Conservation (phyloP, 2,888 invertebrate genomes). For the Euspilapteryx auroguttella region DNA sequence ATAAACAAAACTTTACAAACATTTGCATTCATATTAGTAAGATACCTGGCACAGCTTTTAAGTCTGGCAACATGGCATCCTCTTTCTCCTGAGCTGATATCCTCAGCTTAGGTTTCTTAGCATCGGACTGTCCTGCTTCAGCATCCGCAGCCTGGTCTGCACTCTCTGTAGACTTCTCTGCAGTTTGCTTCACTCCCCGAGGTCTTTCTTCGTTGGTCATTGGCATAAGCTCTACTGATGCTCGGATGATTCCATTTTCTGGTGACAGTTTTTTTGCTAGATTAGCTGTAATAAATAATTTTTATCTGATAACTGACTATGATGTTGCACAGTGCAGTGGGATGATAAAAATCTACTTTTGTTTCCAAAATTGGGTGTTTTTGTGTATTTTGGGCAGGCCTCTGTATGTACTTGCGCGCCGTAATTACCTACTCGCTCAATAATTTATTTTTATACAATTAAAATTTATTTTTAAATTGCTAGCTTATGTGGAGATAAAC, state of each 20-base stretch:
- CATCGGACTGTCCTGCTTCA: neutral
- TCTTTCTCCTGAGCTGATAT: slow-evolving; percentile 64
- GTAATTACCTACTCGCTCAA: too few species aligned
- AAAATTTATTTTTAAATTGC: too few species aligned
- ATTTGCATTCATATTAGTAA: too few species aligned
- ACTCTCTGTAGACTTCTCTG: slow-evolving; percentile 16
- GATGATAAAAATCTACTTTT: too few species aligned
- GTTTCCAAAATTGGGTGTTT: too few species aligned
- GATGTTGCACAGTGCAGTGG: too few species aligned
- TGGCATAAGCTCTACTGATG: slow-evolving; percentile 78
- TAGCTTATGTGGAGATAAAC: too few species aligned
- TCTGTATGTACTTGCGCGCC: too few species aligned
- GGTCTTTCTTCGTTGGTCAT: slow-evolving; percentile 72
- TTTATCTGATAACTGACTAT: too few species aligned
- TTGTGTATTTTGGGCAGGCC: too few species aligned
- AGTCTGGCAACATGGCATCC: slow-evolving; percentile 76
- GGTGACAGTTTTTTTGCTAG: slow-evolving; percentile 69
- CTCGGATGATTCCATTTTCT: slow-evolving; percentile 72
- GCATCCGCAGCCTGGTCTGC: neutral
- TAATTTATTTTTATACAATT: too few species aligned
- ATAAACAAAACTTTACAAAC: too few species aligned
- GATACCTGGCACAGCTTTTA: slow-evolving; percentile 72
- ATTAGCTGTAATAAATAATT: slow-evolving; percentile 29
- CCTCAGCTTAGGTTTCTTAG: slow-evolving; percentile 15
- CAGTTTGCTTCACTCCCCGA: slow-evolving; percentile 44